A percentile compares a stretch with the other conserved stretches of the same genome.
phyloP scores from a whole-genome alignment of 2,888 invertebrate species.

The Synanthedon myopaeformis region DNA sequence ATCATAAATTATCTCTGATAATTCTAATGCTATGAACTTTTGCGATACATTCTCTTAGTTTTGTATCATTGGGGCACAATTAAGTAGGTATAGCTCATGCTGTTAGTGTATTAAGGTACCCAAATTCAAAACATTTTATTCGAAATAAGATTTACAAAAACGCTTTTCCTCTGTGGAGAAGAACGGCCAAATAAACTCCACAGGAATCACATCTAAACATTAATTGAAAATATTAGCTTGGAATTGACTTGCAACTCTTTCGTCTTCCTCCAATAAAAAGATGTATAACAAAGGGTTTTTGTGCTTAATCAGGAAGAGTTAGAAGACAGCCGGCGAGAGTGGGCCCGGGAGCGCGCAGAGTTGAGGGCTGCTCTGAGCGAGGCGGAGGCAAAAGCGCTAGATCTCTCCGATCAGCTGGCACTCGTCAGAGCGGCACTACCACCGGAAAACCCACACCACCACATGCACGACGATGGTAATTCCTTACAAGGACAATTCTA shows the following conservation, averaged over 20 bases:
- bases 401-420: slow-evolving; percentile 72
- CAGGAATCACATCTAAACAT: no score
- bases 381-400: slow-evolving; percentile 80
- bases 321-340: slow-evolving; percentile 79
- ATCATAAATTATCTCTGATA: no score
- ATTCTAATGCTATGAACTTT: no score
- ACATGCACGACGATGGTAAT: slow-evolving; percentile 48
- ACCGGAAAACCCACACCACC: slow-evolving; percentile 49
- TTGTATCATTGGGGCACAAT: no score
- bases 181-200: no score
- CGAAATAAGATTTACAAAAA: no score
- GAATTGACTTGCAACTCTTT: neutral
- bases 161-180: no score
- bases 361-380: slow-evolving; percentile 77
- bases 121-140: no score
- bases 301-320: slow-evolving; percentile 76
- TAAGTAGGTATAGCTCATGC: no score
- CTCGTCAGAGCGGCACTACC: slow-evolving; percentile 63
- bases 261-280: neutral
- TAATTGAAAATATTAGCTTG: neutral
- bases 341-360: slow-evolving; percentile 77
- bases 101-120: no score
- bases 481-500: no score
- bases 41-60: no score
- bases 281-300: slow-evolving; percentile 12